These are phyloP conservation scores for Urosaurus nigricauda DNA, from an alignment of 2,797 vertebrate species.

Conservation along the genomic window DNA sequence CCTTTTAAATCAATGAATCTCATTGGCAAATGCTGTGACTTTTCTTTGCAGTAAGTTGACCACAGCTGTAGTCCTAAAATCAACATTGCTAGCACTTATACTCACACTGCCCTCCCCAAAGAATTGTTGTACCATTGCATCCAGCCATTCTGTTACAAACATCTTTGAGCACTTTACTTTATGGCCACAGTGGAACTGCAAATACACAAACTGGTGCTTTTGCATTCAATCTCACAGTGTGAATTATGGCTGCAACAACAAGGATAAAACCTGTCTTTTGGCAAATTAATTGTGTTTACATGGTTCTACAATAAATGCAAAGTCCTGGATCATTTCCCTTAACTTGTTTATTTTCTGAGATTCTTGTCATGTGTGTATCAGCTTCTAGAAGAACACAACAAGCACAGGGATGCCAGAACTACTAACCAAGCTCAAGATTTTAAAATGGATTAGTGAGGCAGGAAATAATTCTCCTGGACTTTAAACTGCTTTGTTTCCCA, in stretches of 20 bases:
- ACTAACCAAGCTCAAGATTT: background rate
- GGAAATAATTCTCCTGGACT: too few relatives aligned
- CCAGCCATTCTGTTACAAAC: conserved; percentile 5
- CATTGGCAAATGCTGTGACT: background rate
- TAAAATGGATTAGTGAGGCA: background rate
- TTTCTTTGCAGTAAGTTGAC: background rate
- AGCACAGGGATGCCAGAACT: background rate
- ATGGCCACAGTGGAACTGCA: conserved; percentile 18
- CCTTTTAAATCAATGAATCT: background rate
- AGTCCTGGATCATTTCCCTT: background rate
- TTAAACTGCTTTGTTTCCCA: too few relatives aligned
- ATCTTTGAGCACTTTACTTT: conserved; percentile 10
- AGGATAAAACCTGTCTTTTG: background rate
- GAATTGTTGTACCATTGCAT: conserved; percentile 13
- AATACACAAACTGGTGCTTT: conserved; percentile 7
- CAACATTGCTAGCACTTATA: conserved; percentile 6
- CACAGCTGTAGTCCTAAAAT: background rate
- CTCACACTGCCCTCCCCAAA: background rate
- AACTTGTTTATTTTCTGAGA: background rate
- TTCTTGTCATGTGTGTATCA: background rate
- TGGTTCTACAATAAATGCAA: background rate
- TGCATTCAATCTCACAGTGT: background rate
- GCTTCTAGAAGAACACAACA: background rate
- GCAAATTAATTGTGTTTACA: background rate
- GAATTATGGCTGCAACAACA: background rate